Evolutionary conservation across 1,140 invertebrate species (phyloP).

Genomic region (Pantala flavescens): DNA sequence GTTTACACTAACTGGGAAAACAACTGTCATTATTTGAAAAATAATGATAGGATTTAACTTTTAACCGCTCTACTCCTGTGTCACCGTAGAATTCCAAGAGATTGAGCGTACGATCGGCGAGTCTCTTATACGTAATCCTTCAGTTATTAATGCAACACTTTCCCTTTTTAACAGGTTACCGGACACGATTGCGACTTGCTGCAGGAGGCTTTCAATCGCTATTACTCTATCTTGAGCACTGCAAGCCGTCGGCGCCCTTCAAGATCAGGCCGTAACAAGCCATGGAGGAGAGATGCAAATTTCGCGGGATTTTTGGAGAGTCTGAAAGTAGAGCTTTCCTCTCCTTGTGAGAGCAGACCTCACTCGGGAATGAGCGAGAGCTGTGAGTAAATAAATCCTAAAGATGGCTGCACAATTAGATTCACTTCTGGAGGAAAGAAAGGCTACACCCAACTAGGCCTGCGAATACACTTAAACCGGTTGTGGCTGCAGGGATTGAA

Average conservation of each 20-base stretch:
- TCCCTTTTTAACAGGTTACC: background rate
- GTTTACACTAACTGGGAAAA: no score
- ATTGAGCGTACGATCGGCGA: no score
- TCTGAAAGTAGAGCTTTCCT: background rate
- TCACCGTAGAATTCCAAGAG: no score
- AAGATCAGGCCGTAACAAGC: background rate
- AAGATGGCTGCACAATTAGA: no score
- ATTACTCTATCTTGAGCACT: background rate
- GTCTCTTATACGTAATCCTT: no score
- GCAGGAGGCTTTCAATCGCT: background rate
- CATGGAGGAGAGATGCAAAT: background rate
- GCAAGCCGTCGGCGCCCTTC: background rate
- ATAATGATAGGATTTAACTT: no score
- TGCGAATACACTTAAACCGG: no score
- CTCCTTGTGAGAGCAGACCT: background rate
- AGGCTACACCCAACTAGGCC: no score
- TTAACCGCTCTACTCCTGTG: no score
- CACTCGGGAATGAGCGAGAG: constrained; percentile 6
- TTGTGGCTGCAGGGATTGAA: no score
- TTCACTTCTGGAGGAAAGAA: no score
- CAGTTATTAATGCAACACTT: background rate
- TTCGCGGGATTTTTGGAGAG: constrained; percentile 4
- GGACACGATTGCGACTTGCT: background rate
- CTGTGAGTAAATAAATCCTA: background rate
- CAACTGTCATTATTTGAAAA: no score